Conservation (phyloP, 2,113 vertebrate genomes). For the Oostethus manadensis region DNA sequence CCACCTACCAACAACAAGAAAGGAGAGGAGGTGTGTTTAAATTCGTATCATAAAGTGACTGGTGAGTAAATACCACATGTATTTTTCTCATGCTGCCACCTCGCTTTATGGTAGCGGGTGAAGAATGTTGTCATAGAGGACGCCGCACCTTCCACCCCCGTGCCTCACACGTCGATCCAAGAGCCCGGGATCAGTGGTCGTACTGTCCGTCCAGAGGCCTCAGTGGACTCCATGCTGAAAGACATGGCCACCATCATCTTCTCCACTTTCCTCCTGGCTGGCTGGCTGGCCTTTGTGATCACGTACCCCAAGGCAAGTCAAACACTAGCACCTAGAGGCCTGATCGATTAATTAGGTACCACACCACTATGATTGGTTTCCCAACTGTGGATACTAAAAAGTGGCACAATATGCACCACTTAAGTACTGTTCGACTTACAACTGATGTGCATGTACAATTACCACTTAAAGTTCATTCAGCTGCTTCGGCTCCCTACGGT, state of each 20-base stretch:
- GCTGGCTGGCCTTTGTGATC: constrained; percentile 95
- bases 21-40: constrained; percentile 70
- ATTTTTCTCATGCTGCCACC: constrained; percentile 4
- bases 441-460: too few species aligned
- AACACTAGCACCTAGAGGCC: constrained; percentile 14
- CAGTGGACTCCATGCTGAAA: constrained; percentile 89
- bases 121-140: constrained; percentile 81
- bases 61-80: too few species aligned
- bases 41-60: too few species aligned
- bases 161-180: constrained; percentile 73
- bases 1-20: constrained; percentile 82
- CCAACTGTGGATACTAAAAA: too few species aligned
- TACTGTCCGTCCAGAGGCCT: constrained; percentile 73
- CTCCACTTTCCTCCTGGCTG: constrained; percentile 90
- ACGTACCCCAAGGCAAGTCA: constrained; percentile 87
- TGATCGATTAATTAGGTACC: not conserved
- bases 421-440: too few species aligned
- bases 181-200: constrained; percentile 65
- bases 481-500: too few species aligned
- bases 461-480: too few species aligned
- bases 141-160: constrained; percentile 49
- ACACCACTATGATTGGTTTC: too few species aligned
- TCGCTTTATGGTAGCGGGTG: constrained; percentile 66
- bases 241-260: constrained; percentile 96
- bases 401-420: too few species aligned